phyloP scores from a whole-genome alignment of 2,113 vertebrate species.

The Campylomormyrus numenius region DNA sequence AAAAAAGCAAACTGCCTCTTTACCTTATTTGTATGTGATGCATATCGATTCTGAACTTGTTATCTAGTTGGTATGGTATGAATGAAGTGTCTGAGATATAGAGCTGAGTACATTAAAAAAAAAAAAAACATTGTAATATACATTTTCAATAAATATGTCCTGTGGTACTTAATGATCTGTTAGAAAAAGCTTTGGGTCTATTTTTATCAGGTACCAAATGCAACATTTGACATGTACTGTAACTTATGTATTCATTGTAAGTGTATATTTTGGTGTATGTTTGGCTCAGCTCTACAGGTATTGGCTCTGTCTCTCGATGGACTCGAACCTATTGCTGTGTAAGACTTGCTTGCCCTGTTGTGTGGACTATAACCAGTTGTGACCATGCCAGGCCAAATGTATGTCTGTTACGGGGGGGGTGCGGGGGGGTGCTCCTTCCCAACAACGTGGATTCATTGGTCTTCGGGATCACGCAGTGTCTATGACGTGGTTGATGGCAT shows the following conservation, averaged over 20 bases:
- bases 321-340: neutral
- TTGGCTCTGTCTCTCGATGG: neutral
- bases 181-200: conserved; percentile 7
- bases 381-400: neutral
- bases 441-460: neutral
- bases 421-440: neutral
- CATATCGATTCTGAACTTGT: conserved; percentile 72
- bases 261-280: neutral
- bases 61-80: conserved; percentile 68
- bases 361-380: neutral
- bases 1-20: conserved; percentile 62
- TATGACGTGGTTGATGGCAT: neutral
- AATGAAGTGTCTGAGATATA: conserved; percentile 73
- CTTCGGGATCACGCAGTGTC: neutral
- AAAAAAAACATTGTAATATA: conserved; percentile 71
- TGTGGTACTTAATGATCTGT: conserved; percentile 49
- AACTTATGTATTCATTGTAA: conserved; percentile 3
- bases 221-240: neutral
- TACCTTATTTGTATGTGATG: conserved; percentile 31
- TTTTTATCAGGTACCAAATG: neutral
- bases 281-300: neutral
- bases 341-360: neutral
- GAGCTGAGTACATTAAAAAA: neutral
- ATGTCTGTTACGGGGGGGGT: neutral
- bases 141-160: conserved; percentile 95